These are phyloP conservation scores for Geopemphigus sp. DNA, from an alignment of 1,140 invertebrate species.

Conservation along the genomic window DNA sequence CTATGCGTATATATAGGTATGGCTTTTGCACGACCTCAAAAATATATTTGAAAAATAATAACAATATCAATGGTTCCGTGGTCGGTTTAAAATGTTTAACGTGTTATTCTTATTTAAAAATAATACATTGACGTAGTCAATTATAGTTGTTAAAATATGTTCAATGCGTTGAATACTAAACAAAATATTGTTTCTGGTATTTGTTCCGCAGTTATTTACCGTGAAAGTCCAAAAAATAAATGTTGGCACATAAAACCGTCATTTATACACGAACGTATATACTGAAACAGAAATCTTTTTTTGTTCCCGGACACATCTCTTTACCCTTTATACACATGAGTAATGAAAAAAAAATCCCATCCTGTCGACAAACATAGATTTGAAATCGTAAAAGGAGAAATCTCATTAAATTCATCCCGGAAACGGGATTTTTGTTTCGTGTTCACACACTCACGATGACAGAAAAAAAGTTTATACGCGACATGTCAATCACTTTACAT, in stretches of 20 bases:
- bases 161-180: too few species aligned
- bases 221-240: too few species aligned
- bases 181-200: too few species aligned
- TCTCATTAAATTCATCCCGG: slow-evolving; percentile 28
- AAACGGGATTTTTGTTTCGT: not conserved
- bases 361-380: slow-evolving; percentile 5
- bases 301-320: not conserved
- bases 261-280: not conserved
- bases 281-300: slow-evolving; percentile 3
- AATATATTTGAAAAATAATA: too few species aligned
- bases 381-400: slow-evolving; percentile 9
- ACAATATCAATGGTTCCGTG: too few species aligned
- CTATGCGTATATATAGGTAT: too few species aligned
- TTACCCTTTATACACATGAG: not conserved
- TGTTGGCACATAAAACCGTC: not conserved
- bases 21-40: too few species aligned
- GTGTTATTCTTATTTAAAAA: too few species aligned
- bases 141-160: too few species aligned
- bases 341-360: not conserved
- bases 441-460: not conserved
- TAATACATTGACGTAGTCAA: too few species aligned
- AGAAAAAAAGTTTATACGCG: not conserved
- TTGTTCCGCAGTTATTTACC: too few species aligned
- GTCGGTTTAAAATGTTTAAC: too few species aligned
- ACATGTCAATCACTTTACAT: not conserved